A percentile compares a stretch with the other conserved stretches of the same genome.
These are phyloP conservation scores for Semotilus atromaculatus DNA, from an alignment of 2,797 vertebrate species.

Conservation along the genomic window DNA sequence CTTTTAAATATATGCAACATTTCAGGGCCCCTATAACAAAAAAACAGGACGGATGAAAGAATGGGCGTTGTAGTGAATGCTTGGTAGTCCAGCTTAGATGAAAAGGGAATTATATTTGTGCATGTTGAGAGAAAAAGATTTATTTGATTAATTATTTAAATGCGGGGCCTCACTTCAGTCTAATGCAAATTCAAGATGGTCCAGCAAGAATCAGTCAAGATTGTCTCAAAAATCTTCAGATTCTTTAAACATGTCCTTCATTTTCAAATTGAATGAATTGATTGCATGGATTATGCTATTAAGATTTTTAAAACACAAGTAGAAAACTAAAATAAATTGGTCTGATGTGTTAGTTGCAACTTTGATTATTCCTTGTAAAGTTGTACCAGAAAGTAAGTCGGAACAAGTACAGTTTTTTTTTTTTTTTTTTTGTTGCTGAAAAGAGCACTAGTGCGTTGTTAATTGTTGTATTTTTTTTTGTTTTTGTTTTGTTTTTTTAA, in stretches of 20 bases:
- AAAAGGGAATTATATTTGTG: constrained; percentile 48
- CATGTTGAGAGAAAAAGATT: constrained; percentile 22
- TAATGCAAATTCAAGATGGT: constrained; percentile 21
- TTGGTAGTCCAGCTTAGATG: constrained; percentile 51
- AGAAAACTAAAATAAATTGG: neutral
- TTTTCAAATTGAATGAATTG: neutral
- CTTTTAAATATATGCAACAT: constrained; percentile 64
- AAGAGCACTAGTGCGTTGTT: neutral
- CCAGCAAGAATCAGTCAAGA: neutral
- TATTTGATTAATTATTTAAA: constrained; percentile 44
- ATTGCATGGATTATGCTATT: neutral
- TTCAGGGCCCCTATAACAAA: constrained; percentile 53
- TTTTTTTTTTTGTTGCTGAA: neutral
- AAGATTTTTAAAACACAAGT: neutral
- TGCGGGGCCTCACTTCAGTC: constrained; percentile 16
- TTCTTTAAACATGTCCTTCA: neutral
- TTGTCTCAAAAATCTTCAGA: neutral
- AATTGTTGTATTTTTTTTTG: neutral
- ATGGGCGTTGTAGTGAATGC: constrained; percentile 53
- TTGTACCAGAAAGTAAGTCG: neutral
- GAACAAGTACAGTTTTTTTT: neutral
- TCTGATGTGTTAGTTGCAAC: neutral
- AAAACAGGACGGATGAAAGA: constrained; percentile 57
- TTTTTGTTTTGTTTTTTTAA: neutral
- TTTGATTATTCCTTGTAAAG: neutral